Percentiles rank a stretch among this genome's conserved stretches.
Evolutionary conservation across 2,797 vertebrate species (phyloP).

Genomic region (Neopelma chrysocephalum): DNA sequence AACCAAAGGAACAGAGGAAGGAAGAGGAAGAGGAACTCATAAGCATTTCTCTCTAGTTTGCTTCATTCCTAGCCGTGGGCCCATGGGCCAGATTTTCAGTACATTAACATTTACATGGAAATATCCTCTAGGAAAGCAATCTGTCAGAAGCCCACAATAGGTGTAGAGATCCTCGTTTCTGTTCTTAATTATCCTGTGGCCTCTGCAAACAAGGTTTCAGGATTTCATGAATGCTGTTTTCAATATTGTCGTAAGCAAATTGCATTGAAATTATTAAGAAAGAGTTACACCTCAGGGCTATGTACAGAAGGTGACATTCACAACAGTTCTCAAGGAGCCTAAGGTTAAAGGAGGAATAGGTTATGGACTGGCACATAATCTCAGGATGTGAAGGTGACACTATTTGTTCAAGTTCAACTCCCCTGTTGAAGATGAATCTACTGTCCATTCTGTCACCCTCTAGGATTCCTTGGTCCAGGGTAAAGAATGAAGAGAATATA

Average conservation of each 20-base stretch:
- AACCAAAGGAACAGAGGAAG: not conserved
- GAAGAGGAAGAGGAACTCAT: conserved; percentile 8
- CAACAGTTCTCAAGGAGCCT: not conserved
- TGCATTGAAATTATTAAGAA: not conserved
- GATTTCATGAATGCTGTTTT: not conserved
- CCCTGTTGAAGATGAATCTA: not conserved
- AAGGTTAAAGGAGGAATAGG: not conserved
- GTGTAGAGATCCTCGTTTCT: not conserved
- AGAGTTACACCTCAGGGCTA: not conserved
- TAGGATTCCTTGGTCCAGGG: not conserved
- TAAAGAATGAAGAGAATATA: not conserved
- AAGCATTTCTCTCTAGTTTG: not conserved
- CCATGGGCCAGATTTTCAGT: not conserved
- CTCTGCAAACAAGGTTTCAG: not conserved
- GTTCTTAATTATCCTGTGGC: not conserved
- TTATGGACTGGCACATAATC: not conserved
- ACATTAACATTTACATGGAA: not conserved
- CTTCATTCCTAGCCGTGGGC: not conserved
- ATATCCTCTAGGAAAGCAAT: not conserved
- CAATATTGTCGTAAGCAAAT: not conserved
- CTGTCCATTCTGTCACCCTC: not conserved
- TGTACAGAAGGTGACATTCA: not conserved
- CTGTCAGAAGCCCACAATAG: not conserved
- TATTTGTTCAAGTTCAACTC: not conserved
- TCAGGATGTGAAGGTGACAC: not conserved